Conservation (phyloP, 1,140 invertebrate genomes). For the Laupala kohalensis region DNA sequence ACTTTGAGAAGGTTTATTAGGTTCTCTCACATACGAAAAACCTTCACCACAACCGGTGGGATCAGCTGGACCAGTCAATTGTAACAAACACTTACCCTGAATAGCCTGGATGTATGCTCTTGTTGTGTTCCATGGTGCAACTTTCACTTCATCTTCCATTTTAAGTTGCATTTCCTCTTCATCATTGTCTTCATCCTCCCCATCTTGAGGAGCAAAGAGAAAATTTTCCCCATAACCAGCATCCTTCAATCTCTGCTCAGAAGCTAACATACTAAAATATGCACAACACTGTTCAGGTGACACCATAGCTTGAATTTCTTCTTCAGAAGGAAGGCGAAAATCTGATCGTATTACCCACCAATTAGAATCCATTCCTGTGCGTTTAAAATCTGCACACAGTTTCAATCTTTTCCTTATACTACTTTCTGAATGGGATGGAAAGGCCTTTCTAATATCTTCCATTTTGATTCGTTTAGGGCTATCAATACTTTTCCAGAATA, state of each 20-base stretch:
- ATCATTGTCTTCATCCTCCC: constrained; percentile 59
- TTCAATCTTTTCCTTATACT: constrained; percentile 94
- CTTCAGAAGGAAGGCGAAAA: constrained; percentile 91
- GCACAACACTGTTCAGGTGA: constrained; percentile 97
- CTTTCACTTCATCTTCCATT: constrained; percentile 93
- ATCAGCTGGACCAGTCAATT: constrained; percentile 87
- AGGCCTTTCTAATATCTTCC: constrained; percentile 97
- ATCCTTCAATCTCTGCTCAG: constrained; percentile 90
- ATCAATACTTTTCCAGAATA: constrained; percentile 95
- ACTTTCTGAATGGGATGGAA: constrained; percentile 92
- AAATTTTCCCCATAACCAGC: constrained; percentile 99
- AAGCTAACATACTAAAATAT: constrained; percentile 95
- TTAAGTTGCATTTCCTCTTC: constrained; percentile 85
- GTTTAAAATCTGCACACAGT: constrained; percentile 95
- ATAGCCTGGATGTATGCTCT: constrained; percentile 93
- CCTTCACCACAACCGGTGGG: constrained; percentile 96
- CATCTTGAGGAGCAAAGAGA: constrained; percentile 90
- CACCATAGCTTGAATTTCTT: constrained; percentile 96
- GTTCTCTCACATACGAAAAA: constrained; percentile 89
- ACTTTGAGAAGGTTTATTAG: constrained; percentile 85
- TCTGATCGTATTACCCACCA: constrained; percentile 98
- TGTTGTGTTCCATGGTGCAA: constrained; percentile 87
- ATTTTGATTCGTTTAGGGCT: constrained; percentile 86
- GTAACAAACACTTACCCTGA: constrained; percentile 91
- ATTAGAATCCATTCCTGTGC: constrained; percentile 81